Base-by-base conservation (phyloP, 2,113 vertebrate species). In the Eptatretus burgeri region DNA sequence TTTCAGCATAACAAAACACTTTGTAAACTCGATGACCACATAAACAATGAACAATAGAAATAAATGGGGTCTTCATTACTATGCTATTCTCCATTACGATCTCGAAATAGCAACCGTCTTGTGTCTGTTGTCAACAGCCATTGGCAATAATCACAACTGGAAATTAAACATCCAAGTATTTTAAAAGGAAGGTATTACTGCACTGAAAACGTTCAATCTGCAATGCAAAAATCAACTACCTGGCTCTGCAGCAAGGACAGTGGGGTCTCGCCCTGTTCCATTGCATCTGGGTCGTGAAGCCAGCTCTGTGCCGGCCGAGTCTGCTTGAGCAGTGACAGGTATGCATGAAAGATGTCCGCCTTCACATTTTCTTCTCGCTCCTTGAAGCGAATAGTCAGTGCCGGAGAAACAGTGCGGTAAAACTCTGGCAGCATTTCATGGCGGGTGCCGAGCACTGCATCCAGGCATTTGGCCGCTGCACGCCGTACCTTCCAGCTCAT, bases 401-500 rank as follows among this genome's bases (percentile, higher is more conserved):
- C 76, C 0, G 86, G 83, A 1, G 79, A 80, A 51, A 88, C 71
- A 1, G 76, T 79, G 65, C 70, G 69, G 72, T 84, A 85, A 71
- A 93, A 81, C 18, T 82, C 81, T 16, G 76, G 71, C 10, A 91
- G 74, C 51, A 93, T 76, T 65, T 95, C 85, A 0, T 78, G 75
- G 49, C 88, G 73, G 0, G 77, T 80, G 70, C 72, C 68, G 65
- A 93, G 75, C 50, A 93, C 14, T 1, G 85, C 80, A 50, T 86
- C 80, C 72, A 87, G 68, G 69, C 85, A 93, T 74, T 85, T 93
- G 10, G 85, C 80, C 0, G 82, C 81, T 0, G 88, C 78, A 66
- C 86, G 79, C 1, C 88, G 81, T 8, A 93, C 88, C 67, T 94
- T 94, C 88, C 88, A 94, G 74, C 86, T 93, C 80, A 86, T 79